Evolutionary conservation across 1,140 invertebrate genomes (phyloP), one percentile per base, ranked within the genome.

Genomic region (Drosophila yakuba): DNA sequence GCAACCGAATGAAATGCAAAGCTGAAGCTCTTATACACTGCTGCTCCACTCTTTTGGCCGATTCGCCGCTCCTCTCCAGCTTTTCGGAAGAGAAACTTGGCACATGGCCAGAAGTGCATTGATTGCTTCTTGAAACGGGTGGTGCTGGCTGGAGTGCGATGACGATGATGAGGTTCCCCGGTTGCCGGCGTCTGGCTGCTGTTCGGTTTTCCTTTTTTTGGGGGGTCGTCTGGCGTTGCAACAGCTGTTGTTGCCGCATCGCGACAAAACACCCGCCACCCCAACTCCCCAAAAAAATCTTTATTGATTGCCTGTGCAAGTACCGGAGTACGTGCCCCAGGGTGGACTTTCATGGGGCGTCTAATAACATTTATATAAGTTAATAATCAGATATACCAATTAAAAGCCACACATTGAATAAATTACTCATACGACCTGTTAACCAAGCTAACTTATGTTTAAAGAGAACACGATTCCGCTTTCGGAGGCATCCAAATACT

Each of bases 81-180:
- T 41, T 36, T 59, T 47, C 17, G 20, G 52, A 89, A 89, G 84
- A 90, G 84, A 68, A 89, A 90, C 86, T 89, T 89, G 85, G 85
- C 85, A 90, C 86, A 90, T 89, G 86, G 85, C 85, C 85, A 89
- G 89, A 90, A 89, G 71, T 90, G 84, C 84, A 89, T 89, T 89
- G 84, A 89, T 89, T 89, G 84, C 80, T 74, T 84, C 43, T 89
- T 64, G 62, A 56, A 68, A 73, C 75, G 57, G 52, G 71, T 59
- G 43, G 62, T 45, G 43, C 32, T 32, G 32, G 43, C 32, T 32
- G 32, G 32, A 32, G 32, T 11, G 11, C 17, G 17, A 50, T 51
- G 67, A 32, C 60, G 64, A 52, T 79, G 66, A 57, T 66, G 78
- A 63, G 61, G 60, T 52, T 68, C 74, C 48, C 43, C 62, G 41